Evolutionary conservation across 2,888 invertebrate species (phyloP).

Genomic region (Caenorhabditis macrosperma): DNA sequence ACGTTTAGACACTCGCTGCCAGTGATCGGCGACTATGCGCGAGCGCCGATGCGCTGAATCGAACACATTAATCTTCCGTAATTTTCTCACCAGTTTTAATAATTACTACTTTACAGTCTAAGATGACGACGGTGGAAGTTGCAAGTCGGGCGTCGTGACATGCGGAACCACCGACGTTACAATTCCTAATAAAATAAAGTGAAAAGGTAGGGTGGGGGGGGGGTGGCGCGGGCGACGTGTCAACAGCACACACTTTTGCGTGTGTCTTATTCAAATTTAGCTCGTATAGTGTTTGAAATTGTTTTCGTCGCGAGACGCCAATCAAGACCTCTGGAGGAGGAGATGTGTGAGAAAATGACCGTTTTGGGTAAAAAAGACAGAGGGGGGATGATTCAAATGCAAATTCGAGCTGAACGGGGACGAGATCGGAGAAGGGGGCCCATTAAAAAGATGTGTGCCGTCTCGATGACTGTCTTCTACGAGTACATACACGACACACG

Average conservation of each 20-base stretch:
- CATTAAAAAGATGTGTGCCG: constrained; percentile 1
- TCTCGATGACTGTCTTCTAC: constrained; percentile 15
- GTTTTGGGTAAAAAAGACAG: neutral
- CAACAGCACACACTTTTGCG: neutral
- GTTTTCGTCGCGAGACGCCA: neutral
- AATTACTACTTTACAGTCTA: constrained; percentile 58
- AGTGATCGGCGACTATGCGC: constrained; percentile 45
- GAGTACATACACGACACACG: constrained; percentile 10
- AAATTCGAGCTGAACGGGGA: constrained; percentile 25
- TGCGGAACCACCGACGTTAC: constrained; percentile 1
- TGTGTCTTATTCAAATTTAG: constrained; percentile 18
- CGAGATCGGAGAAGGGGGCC: neutral
- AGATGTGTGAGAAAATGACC: constrained; percentile 32
- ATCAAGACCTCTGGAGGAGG: too few species aligned
- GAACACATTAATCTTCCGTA: constrained; percentile 59
- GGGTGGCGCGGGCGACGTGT: neutral
- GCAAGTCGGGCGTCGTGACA: constrained; percentile 6
- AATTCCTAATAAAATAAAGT: neutral
- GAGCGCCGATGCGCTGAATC: constrained; percentile 41
- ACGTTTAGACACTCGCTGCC: constrained; percentile 49
- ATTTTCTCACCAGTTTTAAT: constrained; percentile 59
- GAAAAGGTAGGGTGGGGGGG: neutral
- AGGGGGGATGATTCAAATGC: constrained; percentile 33
- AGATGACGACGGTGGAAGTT: constrained; percentile 15
- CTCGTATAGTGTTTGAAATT: constrained; percentile 9